These are phyloP conservation scores for Cynocephalus volans DNA, from an alignment of 2,113 vertebrate genomes.

Conservation along the genomic window DNA sequence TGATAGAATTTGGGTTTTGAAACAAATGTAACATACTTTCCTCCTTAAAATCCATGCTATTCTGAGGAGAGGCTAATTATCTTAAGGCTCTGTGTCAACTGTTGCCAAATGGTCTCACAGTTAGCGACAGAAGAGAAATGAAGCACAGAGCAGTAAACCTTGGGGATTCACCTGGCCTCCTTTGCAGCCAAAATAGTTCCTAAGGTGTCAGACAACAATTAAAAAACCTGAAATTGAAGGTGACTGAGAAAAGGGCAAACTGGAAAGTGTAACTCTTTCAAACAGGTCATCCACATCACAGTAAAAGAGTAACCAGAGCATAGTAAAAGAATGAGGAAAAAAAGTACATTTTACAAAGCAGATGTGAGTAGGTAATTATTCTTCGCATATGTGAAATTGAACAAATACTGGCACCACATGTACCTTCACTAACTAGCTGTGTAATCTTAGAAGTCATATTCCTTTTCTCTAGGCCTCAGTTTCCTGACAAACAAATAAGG, in stretches of 20 bases:
- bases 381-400: not conserved
- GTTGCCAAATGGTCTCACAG: constrained; percentile 92
- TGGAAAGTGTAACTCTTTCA: constrained; percentile 82
- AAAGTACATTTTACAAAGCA: not conserved
- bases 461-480: not conserved
- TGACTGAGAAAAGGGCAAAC: constrained; percentile 86
- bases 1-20: constrained; percentile 58
- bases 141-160: constrained; percentile 88
- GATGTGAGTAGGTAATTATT: rapidly evolving
- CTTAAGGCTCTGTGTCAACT: constrained; percentile 86
- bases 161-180: constrained; percentile 89
- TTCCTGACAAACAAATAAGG: not conserved
- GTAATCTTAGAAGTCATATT: not conserved
- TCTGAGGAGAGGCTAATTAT: constrained; percentile 92
- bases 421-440: not conserved
- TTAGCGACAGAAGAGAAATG: constrained; percentile 88
- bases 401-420: not conserved
- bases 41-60: constrained; percentile 78
- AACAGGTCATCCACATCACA: constrained; percentile 40
- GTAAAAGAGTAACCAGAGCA: not conserved
- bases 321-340: not conserved
- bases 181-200: constrained; percentile 87
- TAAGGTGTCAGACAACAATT: constrained; percentile 85
- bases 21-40: constrained; percentile 82
- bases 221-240: constrained; percentile 86